Base-by-base conservation (phyloP, 2,888 invertebrate species). In the Coleophora flavipennella region DNA sequence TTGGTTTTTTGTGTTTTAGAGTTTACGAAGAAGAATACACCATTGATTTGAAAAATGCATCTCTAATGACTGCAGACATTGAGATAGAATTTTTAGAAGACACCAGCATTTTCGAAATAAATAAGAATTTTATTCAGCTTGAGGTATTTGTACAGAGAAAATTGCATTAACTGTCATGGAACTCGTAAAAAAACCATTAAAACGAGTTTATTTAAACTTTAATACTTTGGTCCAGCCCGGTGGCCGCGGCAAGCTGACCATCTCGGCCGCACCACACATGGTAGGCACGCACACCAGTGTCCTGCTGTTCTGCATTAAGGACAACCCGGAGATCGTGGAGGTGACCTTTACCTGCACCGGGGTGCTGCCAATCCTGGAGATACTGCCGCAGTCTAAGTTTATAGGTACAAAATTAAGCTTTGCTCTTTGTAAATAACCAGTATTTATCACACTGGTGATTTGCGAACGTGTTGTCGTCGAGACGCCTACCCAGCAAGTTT, bases 251-350 rank as follows among this genome's bases (percentile, higher is more conserved):
- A 69, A 72, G 33, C 41, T 84, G 20, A 62, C 54, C 12, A 61
- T 84, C 46, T 67, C 73, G 6, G 84, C 84, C 1, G 84, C 84
- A 8, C 84, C 84, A 3, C 51, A 63, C 9, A 71, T 61, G 38
- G 63, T 74, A 6, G 83, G 73, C 6, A 54, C 62, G 6, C 73
- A 77, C 38, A 62, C 46, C 9, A 66, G 58, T 40, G 54, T 66
- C 8, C 51, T 84, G 10, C 40, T 83, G 31, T 74, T 83, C 44
- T 77, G 81, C 49, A 60, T 88, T 2, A 86, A 86, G 55, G 83
- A 89, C 53, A 90, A 90, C 59, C 89, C 90, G 0, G 78, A 83
- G 49, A 77, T 88, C 29, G 74, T 88, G 28, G 57, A 62, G 4
- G 75, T 89, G 8, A 67, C 80, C 48, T 57, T 90, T 6, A 61